Evolutionary conservation across 2,113 vertebrate genomes (phyloP), one percentile per base, ranked within the genome.

Genomic region (Menura novaehollandiae): DNA sequence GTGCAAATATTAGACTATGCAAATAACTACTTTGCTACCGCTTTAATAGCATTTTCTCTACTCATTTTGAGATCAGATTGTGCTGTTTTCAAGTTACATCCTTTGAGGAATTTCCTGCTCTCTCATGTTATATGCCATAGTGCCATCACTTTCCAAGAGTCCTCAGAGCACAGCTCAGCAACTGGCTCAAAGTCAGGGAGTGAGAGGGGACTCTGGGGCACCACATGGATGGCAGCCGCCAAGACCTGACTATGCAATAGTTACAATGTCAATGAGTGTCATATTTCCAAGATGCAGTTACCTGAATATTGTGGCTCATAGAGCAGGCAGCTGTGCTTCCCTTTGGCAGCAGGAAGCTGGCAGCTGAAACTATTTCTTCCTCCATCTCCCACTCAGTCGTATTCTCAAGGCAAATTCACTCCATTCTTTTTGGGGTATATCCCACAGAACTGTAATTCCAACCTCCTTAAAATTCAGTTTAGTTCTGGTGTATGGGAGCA

Each of bases 391-490:
- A 67, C 90, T 86, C 79, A 75, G 49, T 55, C 41, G 55, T 78
- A 41, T 53, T 81, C 77, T 88, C 91, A 86, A 63, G 41, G 68
- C 68, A 89, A 88, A 90, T 90, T 63, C 85, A 66, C 82, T 86
- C 79, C 72, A 84, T 95, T 91, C 10, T 11, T 81, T 95, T 91
- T n/a, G 76, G 76, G 76, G 68, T 59, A 55, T 95, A 93, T 87
- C 51, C 72, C 88, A 68, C 43, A 60, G 64, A 92, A 91, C 24
- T 66, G 82, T 85, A 96, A 92, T 92, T 95, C 82, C 95, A 96
- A 68, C 43, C 80, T 87, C 94, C 94, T 96, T 91, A 92, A 96
- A 95, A 95, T 93, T 88, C 63, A 56, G 17, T 89, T 97, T 88
- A 89, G 74, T 95, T 91, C 77, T 95, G 77, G 39, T 91, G 44